Evolutionary conservation across 2,113 vertebrate species (phyloP).

Genomic region (Scalopus aquaticus): DNA sequence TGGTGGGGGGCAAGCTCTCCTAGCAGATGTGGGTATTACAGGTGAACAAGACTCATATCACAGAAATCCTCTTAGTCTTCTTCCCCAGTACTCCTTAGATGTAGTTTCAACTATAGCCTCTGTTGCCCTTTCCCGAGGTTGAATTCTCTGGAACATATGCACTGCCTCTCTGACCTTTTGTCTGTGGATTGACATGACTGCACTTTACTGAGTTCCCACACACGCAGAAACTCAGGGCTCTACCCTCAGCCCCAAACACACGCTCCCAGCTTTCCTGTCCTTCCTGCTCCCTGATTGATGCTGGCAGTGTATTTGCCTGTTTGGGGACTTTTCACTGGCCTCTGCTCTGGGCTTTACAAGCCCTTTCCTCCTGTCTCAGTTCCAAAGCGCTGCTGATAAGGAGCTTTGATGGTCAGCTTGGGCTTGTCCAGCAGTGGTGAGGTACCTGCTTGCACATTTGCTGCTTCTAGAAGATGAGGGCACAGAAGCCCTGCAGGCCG

Average conservation of each 20-base stretch:
- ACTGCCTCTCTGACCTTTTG: background rate
- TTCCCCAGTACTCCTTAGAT: background rate
- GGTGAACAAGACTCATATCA: background rate
- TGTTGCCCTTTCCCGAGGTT: background rate
- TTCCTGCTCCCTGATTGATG: background rate
- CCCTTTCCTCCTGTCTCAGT: background rate
- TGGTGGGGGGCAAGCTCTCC: background rate
- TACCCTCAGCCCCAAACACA: rapidly evolving
- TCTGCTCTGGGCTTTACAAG: background rate
- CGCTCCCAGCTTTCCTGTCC: background rate
- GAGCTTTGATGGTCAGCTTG: too few species aligned
- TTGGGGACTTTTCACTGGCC: background rate
- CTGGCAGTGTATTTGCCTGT: rapidly evolving
- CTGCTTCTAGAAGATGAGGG: background rate
- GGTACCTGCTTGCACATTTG: background rate
- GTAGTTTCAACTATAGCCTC: background rate
- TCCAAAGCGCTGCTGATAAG: background rate
- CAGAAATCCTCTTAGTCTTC: background rate
- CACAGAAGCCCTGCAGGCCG: rapidly evolving
- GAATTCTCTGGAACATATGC: background rate
- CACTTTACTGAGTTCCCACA: background rate
- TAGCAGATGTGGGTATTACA: background rate
- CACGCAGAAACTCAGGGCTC: background rate
- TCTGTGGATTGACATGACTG: background rate
- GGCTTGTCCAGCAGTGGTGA: background rate